These are phyloP conservation scores for Theonella swinhoei DNA, from an alignment of 37 sponge, comb jelly and placozoan species.

Conservation along the genomic window DNA sequence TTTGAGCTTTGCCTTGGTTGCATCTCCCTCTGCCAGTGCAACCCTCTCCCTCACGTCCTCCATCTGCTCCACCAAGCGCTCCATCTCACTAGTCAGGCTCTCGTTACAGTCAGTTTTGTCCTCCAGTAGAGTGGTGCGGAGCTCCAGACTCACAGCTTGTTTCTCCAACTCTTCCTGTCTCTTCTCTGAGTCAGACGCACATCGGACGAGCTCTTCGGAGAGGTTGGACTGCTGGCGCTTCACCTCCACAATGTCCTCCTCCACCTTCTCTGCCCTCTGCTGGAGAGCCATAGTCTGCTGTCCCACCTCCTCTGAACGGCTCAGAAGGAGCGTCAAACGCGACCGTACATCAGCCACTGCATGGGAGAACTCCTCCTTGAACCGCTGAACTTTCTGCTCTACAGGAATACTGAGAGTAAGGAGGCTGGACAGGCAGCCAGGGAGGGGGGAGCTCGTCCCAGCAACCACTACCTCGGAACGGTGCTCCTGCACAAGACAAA, in stretches of 20 bases:
- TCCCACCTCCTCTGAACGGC: neutral
- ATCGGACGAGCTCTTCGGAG: neutral
- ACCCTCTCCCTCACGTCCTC: neutral
- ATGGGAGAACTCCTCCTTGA: neutral
- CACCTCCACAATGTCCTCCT: neutral
- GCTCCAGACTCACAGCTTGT: neutral
- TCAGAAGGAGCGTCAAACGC: neutral
- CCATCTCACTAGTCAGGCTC: neutral
- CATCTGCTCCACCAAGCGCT: neutral
- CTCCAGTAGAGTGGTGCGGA: neutral
- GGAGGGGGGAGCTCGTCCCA: neutral
- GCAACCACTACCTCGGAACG: neutral
- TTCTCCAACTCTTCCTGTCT: neutral
- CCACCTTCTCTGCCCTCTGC: neutral
- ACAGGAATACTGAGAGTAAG: neutral
- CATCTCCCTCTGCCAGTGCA: neutral
- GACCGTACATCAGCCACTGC: neutral
- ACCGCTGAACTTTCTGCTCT: neutral
- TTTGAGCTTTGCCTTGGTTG: neutral
- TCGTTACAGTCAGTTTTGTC: neutral
- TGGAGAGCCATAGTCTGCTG: neutral
- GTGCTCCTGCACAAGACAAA: neutral
- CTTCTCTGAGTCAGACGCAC: neutral
- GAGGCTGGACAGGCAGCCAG: neutral
- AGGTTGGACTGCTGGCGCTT: neutral